Base-by-base conservation (phyloP, 2,888 invertebrate species). In the Hydriomena furcata region DNA sequence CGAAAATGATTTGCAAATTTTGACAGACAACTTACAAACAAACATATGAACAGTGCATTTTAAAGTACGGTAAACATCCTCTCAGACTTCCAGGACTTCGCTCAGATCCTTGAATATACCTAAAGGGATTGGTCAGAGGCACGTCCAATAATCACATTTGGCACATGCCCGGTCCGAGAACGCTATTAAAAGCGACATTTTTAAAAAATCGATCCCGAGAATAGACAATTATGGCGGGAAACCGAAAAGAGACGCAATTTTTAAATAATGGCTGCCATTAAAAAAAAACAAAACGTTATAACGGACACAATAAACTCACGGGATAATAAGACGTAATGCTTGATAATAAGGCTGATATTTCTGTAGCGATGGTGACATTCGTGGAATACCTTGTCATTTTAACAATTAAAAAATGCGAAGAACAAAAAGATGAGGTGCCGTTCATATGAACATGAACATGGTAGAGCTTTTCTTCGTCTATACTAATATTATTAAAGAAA, bases 191-290 rank as follows among this genome's bases (percentile, higher is more conserved):
- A 17, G 24, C 28, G 28, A 34, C 42, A 41, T 44, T 44, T 31
- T 37, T 40, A 10, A 38, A 38, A 45, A 28, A 38, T 52, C 32
- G 36, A 40, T 44, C 34, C 28, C 17, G 20, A 28, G 38, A 38
- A 50, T 38, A 44, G 40, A 47, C 31, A 40, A 28, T 44, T 36
- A 35, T 35, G 35, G 32, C 36, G 35, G 35, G 34, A 47, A 47
- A 34, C 21, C 20, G 35, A 40, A 41, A 41, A 41, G 31, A 23
- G 41, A 23, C 31, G 24, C 23, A 41, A 41, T 24, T 24, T 41
- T 41, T 31, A 40, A 31, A 41, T 40, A 41, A 31, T 31, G 41
- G 31, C 24, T 10, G 31, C 27, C 31, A 5, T n/a, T n/a, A 23
- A n/a, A 35, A 23, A 41, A 28, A 41, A 23, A 7, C 3, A 41